Conservation (phyloP, 2,888 invertebrate species). For the Spisula solida region DNA sequence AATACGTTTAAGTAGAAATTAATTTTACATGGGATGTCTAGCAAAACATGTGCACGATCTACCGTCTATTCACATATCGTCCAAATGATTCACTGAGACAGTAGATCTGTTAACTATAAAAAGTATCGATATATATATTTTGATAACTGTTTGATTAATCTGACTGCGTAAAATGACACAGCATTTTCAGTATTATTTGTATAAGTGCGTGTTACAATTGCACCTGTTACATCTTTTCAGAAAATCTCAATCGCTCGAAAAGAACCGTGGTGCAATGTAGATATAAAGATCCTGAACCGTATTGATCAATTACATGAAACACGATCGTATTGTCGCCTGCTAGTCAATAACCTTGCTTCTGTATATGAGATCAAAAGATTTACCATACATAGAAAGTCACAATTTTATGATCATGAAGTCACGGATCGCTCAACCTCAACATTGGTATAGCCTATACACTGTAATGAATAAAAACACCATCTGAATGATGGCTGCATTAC, state of each 20-base stretch:
- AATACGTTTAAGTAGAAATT: too few relatives aligned
- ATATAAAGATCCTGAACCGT: neutral
- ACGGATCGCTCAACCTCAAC: neutral
- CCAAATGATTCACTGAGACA: too few relatives aligned
- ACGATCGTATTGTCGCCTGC: neutral
- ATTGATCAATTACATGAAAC: constrained; percentile 13
- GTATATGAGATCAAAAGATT: neutral
- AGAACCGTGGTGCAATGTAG: neutral
- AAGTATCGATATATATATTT: too few relatives aligned
- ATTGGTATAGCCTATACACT: too few relatives aligned
- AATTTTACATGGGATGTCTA: too few relatives aligned
- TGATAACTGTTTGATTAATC: neutral
- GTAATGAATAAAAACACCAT: neutral
- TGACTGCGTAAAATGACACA: constrained; percentile 26
- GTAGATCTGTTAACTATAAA: too few relatives aligned
- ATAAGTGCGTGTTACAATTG: neutral
- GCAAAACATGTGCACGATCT: too few relatives aligned
- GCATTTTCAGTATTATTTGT: constrained; percentile 25
- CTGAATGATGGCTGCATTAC: too few relatives aligned
- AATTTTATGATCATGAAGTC: neutral
- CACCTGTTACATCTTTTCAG: neutral
- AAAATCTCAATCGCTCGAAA: neutral
- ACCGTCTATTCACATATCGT: too few relatives aligned
- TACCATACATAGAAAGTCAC: constrained; percentile 6
- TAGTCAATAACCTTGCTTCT: neutral